Evolutionary conservation across 2,888 invertebrate genomes (phyloP).

Genomic region (Stramonita haemastoma): DNA sequence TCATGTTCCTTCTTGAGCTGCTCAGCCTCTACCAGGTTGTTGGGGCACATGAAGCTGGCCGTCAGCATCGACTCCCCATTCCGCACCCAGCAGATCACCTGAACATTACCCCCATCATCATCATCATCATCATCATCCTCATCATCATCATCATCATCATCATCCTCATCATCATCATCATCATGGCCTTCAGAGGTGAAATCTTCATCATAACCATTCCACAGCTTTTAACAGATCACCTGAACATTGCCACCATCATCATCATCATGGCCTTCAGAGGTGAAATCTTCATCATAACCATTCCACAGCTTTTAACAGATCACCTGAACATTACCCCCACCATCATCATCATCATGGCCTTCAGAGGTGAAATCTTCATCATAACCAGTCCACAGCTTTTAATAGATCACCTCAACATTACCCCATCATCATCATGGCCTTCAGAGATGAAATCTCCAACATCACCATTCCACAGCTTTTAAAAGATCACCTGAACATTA

Average conservation of each 20-base stretch:
- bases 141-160: background rate
- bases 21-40: slow-evolving; percentile 93
- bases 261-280: background rate
- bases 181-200: background rate
- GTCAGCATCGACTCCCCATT: slow-evolving; percentile 97
- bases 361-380: background rate
- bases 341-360: too few relatives aligned
- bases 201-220: too few relatives aligned
- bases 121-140: background rate
- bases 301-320: too few relatives aligned
- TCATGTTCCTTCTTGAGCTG: slow-evolving; percentile 96
- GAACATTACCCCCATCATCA: slow-evolving; percentile 10
- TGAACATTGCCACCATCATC: slow-evolving; percentile 55
- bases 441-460: background rate
- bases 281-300: background rate
- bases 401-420: slow-evolving; percentile 85
- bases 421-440: background rate
- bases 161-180: background rate
- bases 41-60: slow-evolving; percentile 94
- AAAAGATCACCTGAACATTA: background rate
- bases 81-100: slow-evolving; percentile 96
- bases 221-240: slow-evolving; percentile 85
- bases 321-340: background rate
- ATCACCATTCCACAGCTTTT: too few relatives aligned
- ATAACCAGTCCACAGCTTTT: too few relatives aligned